phyloP scores from a whole-genome alignment of 2,888 invertebrate genomes.

The Leptinotarsa haldemani region DNA sequence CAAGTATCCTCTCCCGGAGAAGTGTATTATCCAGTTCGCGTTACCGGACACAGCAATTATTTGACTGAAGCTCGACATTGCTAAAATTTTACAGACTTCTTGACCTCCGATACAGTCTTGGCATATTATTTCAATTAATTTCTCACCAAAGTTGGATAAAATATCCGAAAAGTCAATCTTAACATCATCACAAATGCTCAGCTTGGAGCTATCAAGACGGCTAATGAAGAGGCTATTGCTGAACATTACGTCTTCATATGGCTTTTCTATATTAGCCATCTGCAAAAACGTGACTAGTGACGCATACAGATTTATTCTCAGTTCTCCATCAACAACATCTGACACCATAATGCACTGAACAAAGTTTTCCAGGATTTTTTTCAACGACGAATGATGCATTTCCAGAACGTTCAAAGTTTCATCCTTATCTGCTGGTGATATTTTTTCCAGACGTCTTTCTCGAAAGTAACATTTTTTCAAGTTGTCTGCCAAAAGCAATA shows the following conservation, averaged over 20 bases:
- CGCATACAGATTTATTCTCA: constrained; percentile 88
- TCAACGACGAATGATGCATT: constrained; percentile 75
- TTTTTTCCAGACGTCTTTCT: constrained; percentile 64
- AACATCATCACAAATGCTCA: constrained; percentile 53
- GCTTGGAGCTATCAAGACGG: constrained; percentile 72
- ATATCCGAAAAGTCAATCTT: constrained; percentile 68
- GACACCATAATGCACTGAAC: constrained; percentile 86
- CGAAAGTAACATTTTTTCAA: constrained; percentile 76
- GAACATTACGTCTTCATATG: constrained; percentile 47
- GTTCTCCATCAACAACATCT: constrained; percentile 83
- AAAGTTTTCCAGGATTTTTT: constrained; percentile 80
- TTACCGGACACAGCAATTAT: constrained; percentile 80
- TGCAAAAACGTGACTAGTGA: constrained; percentile 84
- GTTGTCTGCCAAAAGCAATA: constrained; percentile 82
- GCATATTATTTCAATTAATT: constrained; percentile 83
- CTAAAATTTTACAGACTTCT: constrained; percentile 90
- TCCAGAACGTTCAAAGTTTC: constrained; percentile 64
- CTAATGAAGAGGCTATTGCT: constrained; percentile 72
- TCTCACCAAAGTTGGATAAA: constrained; percentile 81
- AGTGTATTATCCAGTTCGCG: constrained; percentile 74
- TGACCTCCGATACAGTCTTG: constrained; percentile 90
- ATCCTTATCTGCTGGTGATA: constrained; percentile 45
- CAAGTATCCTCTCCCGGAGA: constrained; percentile 77
- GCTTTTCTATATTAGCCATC: constrained; percentile 70
- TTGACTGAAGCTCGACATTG: constrained; percentile 84